Evolutionary conservation across 2,888 invertebrate species (phyloP).

Genomic region (Rhagonycha fulva): DNA sequence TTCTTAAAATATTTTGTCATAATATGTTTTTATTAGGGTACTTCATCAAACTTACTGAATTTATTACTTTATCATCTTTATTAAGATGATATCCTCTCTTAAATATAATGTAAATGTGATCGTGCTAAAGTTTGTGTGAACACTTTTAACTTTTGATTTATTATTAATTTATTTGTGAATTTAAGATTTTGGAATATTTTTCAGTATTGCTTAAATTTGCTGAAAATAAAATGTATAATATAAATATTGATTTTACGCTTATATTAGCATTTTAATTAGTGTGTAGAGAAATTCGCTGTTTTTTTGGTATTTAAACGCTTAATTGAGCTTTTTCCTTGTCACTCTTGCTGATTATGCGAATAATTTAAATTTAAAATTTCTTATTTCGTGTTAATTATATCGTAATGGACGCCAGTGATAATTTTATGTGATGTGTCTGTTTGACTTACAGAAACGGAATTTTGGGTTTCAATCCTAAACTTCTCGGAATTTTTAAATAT

Average conservation of each 20-base stretch:
- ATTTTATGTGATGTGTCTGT: not conserved
- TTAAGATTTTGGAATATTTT: not conserved
- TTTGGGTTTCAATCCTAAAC: not conserved
- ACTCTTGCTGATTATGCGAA: not conserved
- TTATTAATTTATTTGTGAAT: not conserved
- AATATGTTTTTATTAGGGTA: not conserved
- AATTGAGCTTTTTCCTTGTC: not conserved
- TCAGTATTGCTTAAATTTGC: not conserved
- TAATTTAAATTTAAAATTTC: not conserved
- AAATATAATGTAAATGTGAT: not conserved
- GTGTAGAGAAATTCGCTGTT: not conserved
- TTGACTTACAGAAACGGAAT: not conserved
- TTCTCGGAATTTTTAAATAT: not conserved
- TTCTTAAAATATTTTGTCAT: not conserved
- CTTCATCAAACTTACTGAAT: not conserved
- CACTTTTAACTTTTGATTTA: not conserved
- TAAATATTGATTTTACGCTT: not conserved
- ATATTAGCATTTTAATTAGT: not conserved
- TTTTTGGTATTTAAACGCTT: not conserved
- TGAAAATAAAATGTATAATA: not conserved
- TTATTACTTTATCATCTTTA: not conserved
- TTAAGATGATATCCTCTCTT: not conserved
- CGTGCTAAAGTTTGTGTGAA: not conserved
- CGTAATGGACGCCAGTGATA: not conserved
- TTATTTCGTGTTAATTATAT: not conserved